Percentiles rank a stretch among this genome's conserved stretches.
Conservation (phyloP, 2,888 invertebrate species). For the Candidula unifasciata region DNA sequence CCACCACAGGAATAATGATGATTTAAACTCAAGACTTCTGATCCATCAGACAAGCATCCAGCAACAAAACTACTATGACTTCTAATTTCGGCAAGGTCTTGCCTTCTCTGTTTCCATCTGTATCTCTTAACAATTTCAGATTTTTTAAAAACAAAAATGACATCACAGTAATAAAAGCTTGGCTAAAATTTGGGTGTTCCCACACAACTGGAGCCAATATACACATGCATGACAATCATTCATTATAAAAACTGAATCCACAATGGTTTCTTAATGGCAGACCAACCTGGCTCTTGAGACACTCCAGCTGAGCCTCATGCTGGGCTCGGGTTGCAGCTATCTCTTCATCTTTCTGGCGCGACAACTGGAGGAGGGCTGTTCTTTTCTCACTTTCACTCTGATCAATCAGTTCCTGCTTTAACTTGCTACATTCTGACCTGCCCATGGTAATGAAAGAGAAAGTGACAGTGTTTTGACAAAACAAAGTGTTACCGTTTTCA, state of each 20-base stretch:
- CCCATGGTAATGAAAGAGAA: not conserved
- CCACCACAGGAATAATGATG: too few relatives aligned
- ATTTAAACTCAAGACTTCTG: too few relatives aligned
- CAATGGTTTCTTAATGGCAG: not conserved
- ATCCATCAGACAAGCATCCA: too few relatives aligned
- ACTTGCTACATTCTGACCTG: conserved; percentile 69
- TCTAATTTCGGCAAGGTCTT: too few relatives aligned
- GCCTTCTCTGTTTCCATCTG: too few relatives aligned
- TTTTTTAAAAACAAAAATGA: not conserved
- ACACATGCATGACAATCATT: not conserved
- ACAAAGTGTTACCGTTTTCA: not conserved
- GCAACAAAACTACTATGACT: too few relatives aligned
- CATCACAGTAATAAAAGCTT: not conserved
- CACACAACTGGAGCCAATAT: not conserved
- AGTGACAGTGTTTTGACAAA: not conserved
- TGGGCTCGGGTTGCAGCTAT: conserved; percentile 63
- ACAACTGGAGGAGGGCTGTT: conserved; percentile 70
- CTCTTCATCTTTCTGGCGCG: conserved; percentile 71
- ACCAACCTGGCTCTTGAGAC: conserved; percentile 71
- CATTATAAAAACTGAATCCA: not conserved
- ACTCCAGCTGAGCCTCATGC: conserved; percentile 69
- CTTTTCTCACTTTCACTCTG: conserved; percentile 75
- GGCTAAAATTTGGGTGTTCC: not conserved
- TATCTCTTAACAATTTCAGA: too few relatives aligned
- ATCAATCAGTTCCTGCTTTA: conserved; percentile 68